A percentile compares a stretch with the other conserved stretches of the same genome.
These are phyloP conservation scores for Danio albolineatus DNA, from an alignment of 2,797 vertebrate species.

Conservation along the genomic window DNA sequence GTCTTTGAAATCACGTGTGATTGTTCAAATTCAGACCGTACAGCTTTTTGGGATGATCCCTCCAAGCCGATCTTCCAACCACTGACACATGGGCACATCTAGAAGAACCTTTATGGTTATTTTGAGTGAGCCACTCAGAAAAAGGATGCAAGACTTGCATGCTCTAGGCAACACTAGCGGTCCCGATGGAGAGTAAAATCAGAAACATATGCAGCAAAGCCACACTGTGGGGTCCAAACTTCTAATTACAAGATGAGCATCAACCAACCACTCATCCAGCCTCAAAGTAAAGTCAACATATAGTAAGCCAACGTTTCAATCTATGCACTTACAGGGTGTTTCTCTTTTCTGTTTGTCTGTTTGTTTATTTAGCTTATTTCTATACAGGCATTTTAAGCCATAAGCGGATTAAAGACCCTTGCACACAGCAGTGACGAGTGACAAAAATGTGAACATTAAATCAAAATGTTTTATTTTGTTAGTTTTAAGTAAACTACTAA, in stretches of 20 bases:
- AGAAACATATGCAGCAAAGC: slow-evolving; percentile 53
- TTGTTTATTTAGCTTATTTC: neutral
- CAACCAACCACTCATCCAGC: slow-evolving; percentile 35
- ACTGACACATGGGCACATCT: slow-evolving; percentile 46
- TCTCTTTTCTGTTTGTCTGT: slow-evolving; percentile 26
- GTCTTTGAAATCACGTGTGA: slow-evolving; percentile 40
- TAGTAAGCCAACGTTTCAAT: neutral
- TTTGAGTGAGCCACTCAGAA: slow-evolving; percentile 33
- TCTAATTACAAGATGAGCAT: slow-evolving; percentile 51
- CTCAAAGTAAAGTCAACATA: slow-evolving; percentile 19
- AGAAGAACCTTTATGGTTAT: slow-evolving; percentile 48
- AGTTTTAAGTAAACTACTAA: no score
- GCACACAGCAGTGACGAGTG: neutral
- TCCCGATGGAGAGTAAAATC: slow-evolving; percentile 43
- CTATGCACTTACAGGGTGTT: slow-evolving; percentile 1
- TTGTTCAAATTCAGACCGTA: slow-evolving; percentile 39
- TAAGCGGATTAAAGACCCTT: neutral
- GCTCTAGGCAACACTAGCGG: slow-evolving; percentile 21
- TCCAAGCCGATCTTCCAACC: slow-evolving; percentile 46
- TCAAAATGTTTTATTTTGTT: no score
- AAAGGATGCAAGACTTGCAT: slow-evolving; percentile 42
- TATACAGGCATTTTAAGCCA: neutral
- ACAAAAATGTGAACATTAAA: no score
- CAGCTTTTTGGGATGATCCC: slow-evolving; percentile 42
- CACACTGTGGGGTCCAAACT: slow-evolving; percentile 46